Percentiles rank a stretch among this genome's conserved stretches.
Evolutionary conservation across 2,888 invertebrate species (phyloP).

Genomic region (Lampropteryx suffumata): DNA sequence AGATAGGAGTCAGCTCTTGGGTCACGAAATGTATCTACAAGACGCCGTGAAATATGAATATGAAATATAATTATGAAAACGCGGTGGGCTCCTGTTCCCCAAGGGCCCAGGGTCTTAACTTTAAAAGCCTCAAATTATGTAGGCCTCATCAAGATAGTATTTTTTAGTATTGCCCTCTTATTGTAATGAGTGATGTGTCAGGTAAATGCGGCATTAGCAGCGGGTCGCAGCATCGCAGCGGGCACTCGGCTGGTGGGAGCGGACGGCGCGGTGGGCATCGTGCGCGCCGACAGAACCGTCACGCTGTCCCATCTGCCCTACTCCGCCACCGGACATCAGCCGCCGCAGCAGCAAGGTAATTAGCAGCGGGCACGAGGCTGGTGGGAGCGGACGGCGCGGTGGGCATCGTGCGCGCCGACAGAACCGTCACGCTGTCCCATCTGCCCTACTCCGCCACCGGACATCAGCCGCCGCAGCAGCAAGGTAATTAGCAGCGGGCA

Average conservation of each 20-base stretch:
- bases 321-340: constrained; percentile 40
- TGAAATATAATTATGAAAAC: too few species aligned
- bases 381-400: constrained; percentile 85
- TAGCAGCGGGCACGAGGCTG: constrained; percentile 75
- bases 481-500: constrained; percentile 59
- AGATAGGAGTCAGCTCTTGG: too few species aligned
- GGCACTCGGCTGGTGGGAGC: constrained; percentile 79
- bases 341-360: constrained; percentile 10
- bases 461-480: constrained; percentile 18
- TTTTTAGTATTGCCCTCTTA: too few species aligned
- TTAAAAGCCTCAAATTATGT: too few species aligned
- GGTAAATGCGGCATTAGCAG: constrained; percentile 84
- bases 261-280: constrained; percentile 86
- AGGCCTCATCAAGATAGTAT: too few species aligned
- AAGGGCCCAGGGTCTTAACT: too few species aligned
- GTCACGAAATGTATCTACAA: too few species aligned
- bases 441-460: constrained; percentile 66
- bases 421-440: constrained; percentile 81
- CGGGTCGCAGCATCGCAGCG: constrained; percentile 80
- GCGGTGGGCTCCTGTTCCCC: too few species aligned
- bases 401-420: constrained; percentile 86
- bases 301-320: constrained; percentile 80
- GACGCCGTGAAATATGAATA: too few species aligned
- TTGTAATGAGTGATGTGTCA: too few species aligned
- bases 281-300: constrained; percentile 85